Conservation (phyloP, 2,113 vertebrate species). For the Gallinago paraguaiae region DNA sequence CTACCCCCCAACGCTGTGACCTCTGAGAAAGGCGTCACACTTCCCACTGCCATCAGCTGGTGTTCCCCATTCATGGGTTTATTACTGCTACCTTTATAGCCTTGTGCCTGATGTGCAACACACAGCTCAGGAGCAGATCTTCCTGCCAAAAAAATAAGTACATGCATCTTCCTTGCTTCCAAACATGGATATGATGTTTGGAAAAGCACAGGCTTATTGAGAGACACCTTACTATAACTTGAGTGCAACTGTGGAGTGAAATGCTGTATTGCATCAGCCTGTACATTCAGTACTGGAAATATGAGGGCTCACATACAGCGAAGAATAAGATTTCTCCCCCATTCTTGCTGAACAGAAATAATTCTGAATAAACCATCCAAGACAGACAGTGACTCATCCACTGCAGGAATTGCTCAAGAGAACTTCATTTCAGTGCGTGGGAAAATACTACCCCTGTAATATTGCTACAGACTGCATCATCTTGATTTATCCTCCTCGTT, state of each 20-base stretch:
- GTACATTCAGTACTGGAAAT: not conserved
- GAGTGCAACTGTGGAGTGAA: not conserved
- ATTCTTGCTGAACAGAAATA: slow-evolving; percentile 23
- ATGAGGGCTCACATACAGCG: not conserved
- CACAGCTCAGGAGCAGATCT: not conserved
- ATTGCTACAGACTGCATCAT: not conserved
- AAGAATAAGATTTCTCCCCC: not conserved
- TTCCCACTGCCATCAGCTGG: not conserved
- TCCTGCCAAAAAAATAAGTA: not conserved
- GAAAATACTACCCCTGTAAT: slow-evolving; percentile 38
- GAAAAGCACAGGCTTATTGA: not conserved
- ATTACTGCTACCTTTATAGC: not conserved
- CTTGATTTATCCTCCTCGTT: slow-evolving; percentile 11
- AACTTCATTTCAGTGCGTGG: slow-evolving; percentile 24
- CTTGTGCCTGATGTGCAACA: not conserved
- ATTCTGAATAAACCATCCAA: slow-evolving; percentile 41
- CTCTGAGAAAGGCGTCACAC: not conserved
- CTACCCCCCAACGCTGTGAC: not conserved
- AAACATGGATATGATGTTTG: not conserved
- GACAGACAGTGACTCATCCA: slow-evolving; percentile 54
- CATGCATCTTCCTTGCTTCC: not conserved
- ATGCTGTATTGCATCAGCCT: not conserved
- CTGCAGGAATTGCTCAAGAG: slow-evolving; percentile 56
- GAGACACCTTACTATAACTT: not conserved
- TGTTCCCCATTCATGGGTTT: not conserved